These are phyloP conservation scores for Etheostoma perlongum DNA, from an alignment of 2,797 vertebrate species.

Conservation along the genomic window DNA sequence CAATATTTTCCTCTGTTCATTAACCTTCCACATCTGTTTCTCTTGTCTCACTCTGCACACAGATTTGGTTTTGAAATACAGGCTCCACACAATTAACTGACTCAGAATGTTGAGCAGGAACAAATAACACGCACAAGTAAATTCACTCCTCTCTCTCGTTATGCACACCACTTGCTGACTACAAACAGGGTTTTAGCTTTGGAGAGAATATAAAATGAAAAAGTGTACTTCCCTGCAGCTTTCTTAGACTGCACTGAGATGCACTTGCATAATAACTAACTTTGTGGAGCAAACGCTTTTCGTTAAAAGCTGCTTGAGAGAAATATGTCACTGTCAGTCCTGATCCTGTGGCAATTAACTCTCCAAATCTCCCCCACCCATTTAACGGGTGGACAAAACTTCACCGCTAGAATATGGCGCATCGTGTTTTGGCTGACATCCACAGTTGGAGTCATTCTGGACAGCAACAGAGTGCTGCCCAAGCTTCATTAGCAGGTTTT, in stretches of 20 bases:
- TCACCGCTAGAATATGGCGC: slow-evolving; percentile 41
- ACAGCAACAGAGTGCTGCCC: slow-evolving; percentile 38
- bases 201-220: slow-evolving; percentile 16
- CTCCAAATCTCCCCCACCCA: slow-evolving; percentile 3
- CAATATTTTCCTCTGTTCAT: slow-evolving; percentile 53
- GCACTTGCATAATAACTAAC: slow-evolving; percentile 39
- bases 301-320: slow-evolving; percentile 52
- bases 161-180: slow-evolving; percentile 8
- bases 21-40: slow-evolving; percentile 64
- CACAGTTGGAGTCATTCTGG: slow-evolving; percentile 54
- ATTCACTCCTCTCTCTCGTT: slow-evolving; percentile 9
- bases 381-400: slow-evolving; percentile 49
- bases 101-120: slow-evolving; percentile 25
- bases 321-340: slow-evolving; percentile 41
- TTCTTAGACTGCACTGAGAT: slow-evolving; percentile 4
- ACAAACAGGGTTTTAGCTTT: slow-evolving; percentile 23
- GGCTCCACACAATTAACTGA: slow-evolving; percentile 21
- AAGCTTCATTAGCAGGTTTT: slow-evolving; percentile 64
- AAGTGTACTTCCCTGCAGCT: not conserved
- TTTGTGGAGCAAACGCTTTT: slow-evolving; percentile 53
- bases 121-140: slow-evolving; percentile 41
- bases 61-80: slow-evolving; percentile 44
- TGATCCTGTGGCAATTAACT: slow-evolving; percentile 54
- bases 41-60: slow-evolving; percentile 13
- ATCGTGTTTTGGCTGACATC: slow-evolving; percentile 57